These are phyloP conservation scores for Galerucella pusilla DNA, from an alignment of 2,888 invertebrate genomes.

Conservation along the genomic window DNA sequence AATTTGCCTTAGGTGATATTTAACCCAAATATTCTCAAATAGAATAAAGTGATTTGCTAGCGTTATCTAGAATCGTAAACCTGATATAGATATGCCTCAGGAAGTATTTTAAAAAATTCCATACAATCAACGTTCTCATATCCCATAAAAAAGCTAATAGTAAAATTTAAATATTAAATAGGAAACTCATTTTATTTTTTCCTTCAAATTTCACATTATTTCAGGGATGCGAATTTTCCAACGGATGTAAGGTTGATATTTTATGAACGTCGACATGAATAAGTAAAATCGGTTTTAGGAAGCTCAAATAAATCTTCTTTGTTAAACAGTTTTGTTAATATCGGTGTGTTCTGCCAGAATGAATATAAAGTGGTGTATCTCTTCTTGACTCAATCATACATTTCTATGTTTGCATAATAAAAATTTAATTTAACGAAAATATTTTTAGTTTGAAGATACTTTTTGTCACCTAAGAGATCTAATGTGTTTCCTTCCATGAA, in stretches of 20 bases:
- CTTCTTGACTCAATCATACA: too few species aligned
- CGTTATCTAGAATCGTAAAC: too few species aligned
- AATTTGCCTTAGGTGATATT: too few species aligned
- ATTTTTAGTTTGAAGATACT: too few species aligned
- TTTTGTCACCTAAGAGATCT: too few species aligned
- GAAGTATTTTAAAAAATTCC: too few species aligned
- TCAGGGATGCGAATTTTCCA: slow-evolving; percentile 23
- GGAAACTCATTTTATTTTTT: slow-evolving; percentile 2
- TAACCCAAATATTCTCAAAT: too few species aligned
- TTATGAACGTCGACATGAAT: slow-evolving; percentile 26
- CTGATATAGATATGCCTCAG: too few species aligned
- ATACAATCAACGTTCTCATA: background rate
- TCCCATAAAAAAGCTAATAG: background rate
- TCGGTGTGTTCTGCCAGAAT: slow-evolving; percentile 2
- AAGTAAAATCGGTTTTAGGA: slow-evolving; percentile 26
- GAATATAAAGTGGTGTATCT: background rate
- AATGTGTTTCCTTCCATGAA: too few species aligned
- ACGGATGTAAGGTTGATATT: slow-evolving; percentile 19
- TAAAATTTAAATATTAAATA: slow-evolving; percentile 15
- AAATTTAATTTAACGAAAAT: too few species aligned
- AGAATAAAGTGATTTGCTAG: too few species aligned
- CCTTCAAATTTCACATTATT: slow-evolving; percentile 23
- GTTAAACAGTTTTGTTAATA: slow-evolving; percentile 17
- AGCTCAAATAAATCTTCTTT: slow-evolving; percentile 20
- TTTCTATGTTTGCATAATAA: too few species aligned